Evolutionary conservation across 2,113 vertebrate genomes (phyloP).

Genomic region (Malurus elegans): DNA sequence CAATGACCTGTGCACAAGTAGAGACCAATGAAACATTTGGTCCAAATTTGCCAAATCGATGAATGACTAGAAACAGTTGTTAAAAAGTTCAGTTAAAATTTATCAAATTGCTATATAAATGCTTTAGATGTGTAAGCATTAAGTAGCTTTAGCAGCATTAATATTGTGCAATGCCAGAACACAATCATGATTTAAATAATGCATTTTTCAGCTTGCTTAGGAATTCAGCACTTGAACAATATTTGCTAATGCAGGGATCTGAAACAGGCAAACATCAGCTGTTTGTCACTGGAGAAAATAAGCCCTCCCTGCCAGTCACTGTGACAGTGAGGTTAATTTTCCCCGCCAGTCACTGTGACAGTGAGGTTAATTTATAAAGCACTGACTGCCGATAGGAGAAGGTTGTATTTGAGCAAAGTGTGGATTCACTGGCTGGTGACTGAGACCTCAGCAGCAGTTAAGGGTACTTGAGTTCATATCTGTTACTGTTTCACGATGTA

Average conservation of each 20-base stretch:
- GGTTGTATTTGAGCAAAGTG: neutral
- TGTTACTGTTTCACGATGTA: neutral
- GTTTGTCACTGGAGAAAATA: neutral
- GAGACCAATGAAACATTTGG: neutral
- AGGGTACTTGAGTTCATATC: neutral
- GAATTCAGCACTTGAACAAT: slow-evolving; percentile 20
- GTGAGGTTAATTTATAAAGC: slow-evolving; percentile 9
- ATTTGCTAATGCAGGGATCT: slow-evolving; percentile 23
- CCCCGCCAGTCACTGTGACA: neutral
- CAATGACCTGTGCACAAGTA: neutral
- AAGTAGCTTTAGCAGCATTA: neutral
- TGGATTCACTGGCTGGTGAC: neutral
- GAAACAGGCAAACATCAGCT: slow-evolving; percentile 26
- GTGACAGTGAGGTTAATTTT: neutral
- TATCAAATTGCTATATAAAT: neutral
- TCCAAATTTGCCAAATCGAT: neutral
- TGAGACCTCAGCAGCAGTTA: neutral
- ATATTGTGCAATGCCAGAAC: slow-evolving; percentile 5
- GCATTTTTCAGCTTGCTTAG: slow-evolving; percentile 32
- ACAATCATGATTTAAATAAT: slow-evolving; percentile 34
- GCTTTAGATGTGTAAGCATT: neutral
- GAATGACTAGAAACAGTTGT: neutral
- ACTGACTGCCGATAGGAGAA: neutral
- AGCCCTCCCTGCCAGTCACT: neutral
- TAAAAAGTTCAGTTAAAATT: neutral